phyloP scores from a whole-genome alignment of 2,113 vertebrate genomes.

The Monarcha castaneiventris region DNA sequence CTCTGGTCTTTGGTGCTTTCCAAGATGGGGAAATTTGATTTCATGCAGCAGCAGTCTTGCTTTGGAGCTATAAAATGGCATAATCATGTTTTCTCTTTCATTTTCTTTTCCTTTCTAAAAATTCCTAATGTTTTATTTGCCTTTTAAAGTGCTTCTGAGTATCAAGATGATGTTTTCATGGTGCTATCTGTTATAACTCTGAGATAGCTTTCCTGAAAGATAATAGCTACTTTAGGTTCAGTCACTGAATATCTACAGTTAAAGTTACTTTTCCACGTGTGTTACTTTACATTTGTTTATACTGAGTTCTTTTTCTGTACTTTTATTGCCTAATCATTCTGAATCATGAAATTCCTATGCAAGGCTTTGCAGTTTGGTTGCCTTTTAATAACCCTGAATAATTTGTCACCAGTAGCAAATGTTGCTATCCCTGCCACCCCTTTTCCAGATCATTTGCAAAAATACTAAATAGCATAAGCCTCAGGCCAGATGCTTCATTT shows the following conservation, averaged over 20 bases:
- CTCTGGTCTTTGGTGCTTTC: background rate
- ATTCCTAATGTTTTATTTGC: conserved; percentile 8
- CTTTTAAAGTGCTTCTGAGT: conserved; percentile 10
- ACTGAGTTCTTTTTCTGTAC: background rate
- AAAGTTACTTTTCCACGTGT: background rate
- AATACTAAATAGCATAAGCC: background rate
- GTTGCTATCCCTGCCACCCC: background rate
- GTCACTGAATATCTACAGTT: background rate
- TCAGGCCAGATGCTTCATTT: background rate
- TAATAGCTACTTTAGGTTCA: background rate
- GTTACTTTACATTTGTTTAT: conserved; percentile 18
- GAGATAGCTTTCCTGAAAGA: background rate
- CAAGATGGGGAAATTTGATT: background rate
- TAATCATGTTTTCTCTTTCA: background rate
- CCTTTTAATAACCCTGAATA: background rate
- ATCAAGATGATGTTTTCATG: background rate
- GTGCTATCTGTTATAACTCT: background rate
- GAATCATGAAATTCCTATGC: background rate
- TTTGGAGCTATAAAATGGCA: background rate
- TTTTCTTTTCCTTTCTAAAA: background rate
- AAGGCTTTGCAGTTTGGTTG: background rate
- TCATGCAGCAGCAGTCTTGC: background rate
- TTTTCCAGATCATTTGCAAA: background rate
- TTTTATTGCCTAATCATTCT: conserved; percentile 9
- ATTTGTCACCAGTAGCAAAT: background rate